Percentiles rank a stretch among this genome's conserved stretches.
Conservation (phyloP, 2,113 vertebrate genomes). For the Cottus gobio region DNA sequence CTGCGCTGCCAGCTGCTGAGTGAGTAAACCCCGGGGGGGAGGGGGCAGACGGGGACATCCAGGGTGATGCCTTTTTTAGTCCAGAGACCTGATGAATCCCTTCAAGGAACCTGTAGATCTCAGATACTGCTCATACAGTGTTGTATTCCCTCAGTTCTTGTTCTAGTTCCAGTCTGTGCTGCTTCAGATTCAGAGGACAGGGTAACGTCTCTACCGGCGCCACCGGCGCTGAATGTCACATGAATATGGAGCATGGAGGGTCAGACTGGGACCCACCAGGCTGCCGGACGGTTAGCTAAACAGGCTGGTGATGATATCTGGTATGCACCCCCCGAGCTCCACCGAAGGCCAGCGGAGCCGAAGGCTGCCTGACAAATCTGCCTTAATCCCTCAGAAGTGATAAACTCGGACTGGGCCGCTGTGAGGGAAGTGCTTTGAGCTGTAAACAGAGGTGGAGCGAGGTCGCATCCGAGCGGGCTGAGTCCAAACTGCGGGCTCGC, state of each 20-base stretch:
- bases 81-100: not conserved
- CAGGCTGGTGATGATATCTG: conserved; percentile 53
- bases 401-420: conserved; percentile 48
- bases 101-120: conserved; percentile 8
- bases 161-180: conserved; percentile 4
- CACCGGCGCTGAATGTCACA: conserved; percentile 68
- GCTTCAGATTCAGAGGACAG: conserved; percentile 58
- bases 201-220: conserved; percentile 33
- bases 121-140: not conserved
- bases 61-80: not conserved
- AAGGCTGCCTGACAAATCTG: conserved; percentile 61
- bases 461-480: conserved; percentile 36
- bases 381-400: conserved; percentile 56
- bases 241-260: conserved; percentile 69
- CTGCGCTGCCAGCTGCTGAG: conserved; percentile 98
- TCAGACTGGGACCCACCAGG: conserved; percentile 48
- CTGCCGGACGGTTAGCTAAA: conserved; percentile 45
- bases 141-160: not conserved
- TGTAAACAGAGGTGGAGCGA: conserved; percentile 43
- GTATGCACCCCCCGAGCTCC: conserved; percentile 43
- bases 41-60: not conserved
- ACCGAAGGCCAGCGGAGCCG: conserved; percentile 42
- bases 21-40: conserved; percentile 82
- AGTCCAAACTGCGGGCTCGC: not conserved
- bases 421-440: conserved; percentile 45